Evolutionary conservation across 1,140 invertebrate species (phyloP).

Genomic region (Oreohelix idahoensis): DNA sequence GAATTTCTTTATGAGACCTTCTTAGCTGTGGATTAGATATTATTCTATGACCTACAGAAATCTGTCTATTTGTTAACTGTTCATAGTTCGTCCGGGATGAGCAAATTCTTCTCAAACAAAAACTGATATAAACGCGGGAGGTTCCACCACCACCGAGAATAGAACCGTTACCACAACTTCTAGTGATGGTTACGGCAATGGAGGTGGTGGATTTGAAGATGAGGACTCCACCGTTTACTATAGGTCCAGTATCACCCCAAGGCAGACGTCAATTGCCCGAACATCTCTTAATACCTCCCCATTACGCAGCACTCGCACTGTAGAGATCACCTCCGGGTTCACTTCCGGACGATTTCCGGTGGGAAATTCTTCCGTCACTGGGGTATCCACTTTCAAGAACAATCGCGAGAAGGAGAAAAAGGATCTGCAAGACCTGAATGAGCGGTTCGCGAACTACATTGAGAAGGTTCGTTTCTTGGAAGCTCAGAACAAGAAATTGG

Average conservation of each 20-base stretch:
- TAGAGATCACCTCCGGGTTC: constrained; percentile 44
- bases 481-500: constrained; percentile 75
- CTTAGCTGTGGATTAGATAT: no score
- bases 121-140: no score
- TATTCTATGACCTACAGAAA: no score
- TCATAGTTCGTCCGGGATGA: no score
- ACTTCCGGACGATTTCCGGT: not conserved
- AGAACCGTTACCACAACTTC: constrained; percentile 61
- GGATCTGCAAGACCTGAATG: constrained; percentile 74
- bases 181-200: constrained; percentile 11
- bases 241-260: constrained; percentile 54
- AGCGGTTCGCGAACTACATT: constrained; percentile 75
- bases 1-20: no score
- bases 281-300: constrained; percentile 29
- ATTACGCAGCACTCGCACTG: constrained; percentile 40
- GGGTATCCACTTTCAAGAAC: constrained; percentile 69
- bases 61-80: no score
- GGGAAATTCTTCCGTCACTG: constrained; percentile 48
- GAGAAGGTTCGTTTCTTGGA: constrained; percentile 76
- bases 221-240: constrained; percentile 48
- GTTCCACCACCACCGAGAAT: constrained; percentile 58
- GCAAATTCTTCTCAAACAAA: no score
- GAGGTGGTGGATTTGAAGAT: not conserved
- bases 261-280: constrained; percentile 20
- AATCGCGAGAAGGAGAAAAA: constrained; percentile 74